Evolutionary conservation across 2,113 vertebrate genomes (phyloP).

Genomic region (Charadrius vociferus): DNA sequence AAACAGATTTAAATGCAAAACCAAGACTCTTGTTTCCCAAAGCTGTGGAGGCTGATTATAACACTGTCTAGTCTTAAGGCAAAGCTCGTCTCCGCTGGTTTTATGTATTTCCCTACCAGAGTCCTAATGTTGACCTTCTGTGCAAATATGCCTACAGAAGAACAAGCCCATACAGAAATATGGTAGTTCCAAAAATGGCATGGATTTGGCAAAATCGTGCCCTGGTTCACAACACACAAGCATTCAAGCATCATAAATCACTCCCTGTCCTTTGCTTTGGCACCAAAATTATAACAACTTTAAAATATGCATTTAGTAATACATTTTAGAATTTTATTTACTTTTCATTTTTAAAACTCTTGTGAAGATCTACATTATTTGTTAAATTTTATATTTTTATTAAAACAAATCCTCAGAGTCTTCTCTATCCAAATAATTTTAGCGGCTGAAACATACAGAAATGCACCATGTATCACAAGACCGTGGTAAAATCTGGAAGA

Average conservation of each 20-base stretch:
- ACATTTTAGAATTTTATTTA: not conserved
- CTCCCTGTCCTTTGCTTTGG: not conserved
- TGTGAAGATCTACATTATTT: not conserved
- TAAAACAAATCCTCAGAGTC: not conserved
- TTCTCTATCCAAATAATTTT: not conserved
- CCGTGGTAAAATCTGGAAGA: not conserved
- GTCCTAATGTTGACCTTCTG: not conserved
- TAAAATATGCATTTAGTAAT: not conserved
- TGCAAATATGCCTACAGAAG: not conserved
- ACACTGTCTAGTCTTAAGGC: slow-evolving; percentile 26
- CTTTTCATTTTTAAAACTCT: not conserved
- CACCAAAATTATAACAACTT: not conserved
- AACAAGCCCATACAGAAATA: not conserved
- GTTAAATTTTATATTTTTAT: not conserved
- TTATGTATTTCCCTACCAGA: not conserved
- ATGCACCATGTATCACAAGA: not conserved
- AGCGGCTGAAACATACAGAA: not conserved
- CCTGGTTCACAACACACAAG: not conserved
- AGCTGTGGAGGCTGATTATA: slow-evolving; percentile 18
- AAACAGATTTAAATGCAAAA: slow-evolving; percentile 65
- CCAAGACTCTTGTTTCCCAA: slow-evolving; percentile 40
- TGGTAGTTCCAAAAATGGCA: not conserved
- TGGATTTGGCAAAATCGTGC: not conserved
- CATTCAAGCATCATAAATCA: not conserved
- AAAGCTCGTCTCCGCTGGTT: not conserved